phyloP scores from a whole-genome alignment of 2,888 invertebrate species.

The Aelia acuminata region DNA sequence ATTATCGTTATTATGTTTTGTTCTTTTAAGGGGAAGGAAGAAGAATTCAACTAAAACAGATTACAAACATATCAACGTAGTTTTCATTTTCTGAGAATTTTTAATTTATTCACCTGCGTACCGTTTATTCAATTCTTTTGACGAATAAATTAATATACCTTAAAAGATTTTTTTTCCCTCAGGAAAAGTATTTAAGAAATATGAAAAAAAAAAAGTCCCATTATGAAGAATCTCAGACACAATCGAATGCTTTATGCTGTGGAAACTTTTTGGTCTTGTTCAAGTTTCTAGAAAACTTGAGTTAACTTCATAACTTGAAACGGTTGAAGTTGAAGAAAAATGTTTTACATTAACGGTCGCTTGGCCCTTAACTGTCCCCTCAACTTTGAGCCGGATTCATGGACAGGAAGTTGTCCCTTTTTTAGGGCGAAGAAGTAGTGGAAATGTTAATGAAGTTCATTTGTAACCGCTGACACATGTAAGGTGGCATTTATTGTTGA shows the following conservation, averaged over 20 bases:
- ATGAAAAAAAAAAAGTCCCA: background rate
- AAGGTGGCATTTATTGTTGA: background rate
- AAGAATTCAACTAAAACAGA: no score
- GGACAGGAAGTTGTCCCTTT: constrained; percentile 1
- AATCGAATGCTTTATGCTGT: constrained; percentile 18
- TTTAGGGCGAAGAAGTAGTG: background rate
- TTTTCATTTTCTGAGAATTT: no score
- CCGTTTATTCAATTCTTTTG: no score
- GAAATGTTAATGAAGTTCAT: background rate
- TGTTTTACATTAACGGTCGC: constrained; percentile 20
- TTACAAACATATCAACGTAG: no score
- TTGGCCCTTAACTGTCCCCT: constrained; percentile 4
- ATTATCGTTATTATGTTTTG: no score
- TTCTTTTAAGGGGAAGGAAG: no score
- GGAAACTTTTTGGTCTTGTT: constrained; percentile 17
- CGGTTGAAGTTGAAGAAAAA: constrained; percentile 45
- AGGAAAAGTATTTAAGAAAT: background rate
- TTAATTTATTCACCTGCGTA: no score
- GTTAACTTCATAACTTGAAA: constrained; percentile 48
- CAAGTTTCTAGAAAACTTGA: constrained; percentile 8
- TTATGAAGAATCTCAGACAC: background rate
- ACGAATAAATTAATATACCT: background rate
- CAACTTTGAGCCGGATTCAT: constrained; percentile 17
- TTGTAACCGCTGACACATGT: background rate
- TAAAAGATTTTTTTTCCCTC: background rate